Evolutionary conservation across 1,140 invertebrate genomes (phyloP), one percentile per base, ranked within the genome.

Genomic region (Brachionus paranguensis): DNA sequence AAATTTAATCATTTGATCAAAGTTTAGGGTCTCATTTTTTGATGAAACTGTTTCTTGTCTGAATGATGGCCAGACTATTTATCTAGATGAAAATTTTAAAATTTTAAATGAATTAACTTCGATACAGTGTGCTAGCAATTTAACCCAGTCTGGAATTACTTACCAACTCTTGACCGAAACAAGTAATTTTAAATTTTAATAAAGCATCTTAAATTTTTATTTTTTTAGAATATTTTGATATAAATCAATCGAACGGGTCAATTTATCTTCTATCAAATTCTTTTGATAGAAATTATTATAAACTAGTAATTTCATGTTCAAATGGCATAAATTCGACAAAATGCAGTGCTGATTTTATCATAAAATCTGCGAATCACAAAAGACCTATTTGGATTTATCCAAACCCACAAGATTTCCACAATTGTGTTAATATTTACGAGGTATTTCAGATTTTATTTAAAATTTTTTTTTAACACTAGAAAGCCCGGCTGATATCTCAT

Each of bases 341-440:
- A 29, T 81, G 78, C 24, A 7, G 17, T 37, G 17, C 45, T 76
- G 43, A 76, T 47, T 14, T 76, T 27, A 5, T 47, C 4, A 8
- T 76, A 6, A 24, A 47, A 47, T 20, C 72, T 43, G 1, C 27
- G 1, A 20, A 24, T 47, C 20, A 47, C 24, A 17, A 33, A 12
- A 60, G 78, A 50, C 78, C 78, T 29, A 14, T 33, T 3, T 81
- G 78, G 78, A 41, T 81, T 24, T 41, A 29, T 60, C 78, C 78
- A 27, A 81, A 81, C n/a, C 50, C 50, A 24, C 11, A 60, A 20
- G 29, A 55, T 7, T 41, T n/a, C 33, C 29, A 81, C 5, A 43
- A 55, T 17, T 81, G 78, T 68, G 20, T 64, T 11, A 60, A 29
- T 43, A 43, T 81, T 37, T 20, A 60, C 20, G 53, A 81, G 33